Evolutionary conservation across 2,113 vertebrate species (phyloP).

Genomic region (Rhineura floridana): DNA sequence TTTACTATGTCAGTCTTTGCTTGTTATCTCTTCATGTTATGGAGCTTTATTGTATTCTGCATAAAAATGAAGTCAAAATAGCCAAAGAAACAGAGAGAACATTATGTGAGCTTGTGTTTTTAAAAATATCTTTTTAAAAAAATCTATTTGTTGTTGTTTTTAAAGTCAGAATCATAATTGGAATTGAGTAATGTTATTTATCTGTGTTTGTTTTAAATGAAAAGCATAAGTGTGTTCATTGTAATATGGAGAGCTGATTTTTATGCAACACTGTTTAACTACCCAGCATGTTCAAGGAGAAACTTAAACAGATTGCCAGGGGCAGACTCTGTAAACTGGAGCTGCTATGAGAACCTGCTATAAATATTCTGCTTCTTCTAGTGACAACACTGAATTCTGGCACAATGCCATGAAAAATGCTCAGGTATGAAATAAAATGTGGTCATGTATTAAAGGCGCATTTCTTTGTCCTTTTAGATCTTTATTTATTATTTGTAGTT

Average conservation of each 20-base stretch:
- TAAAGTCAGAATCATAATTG: neutral
- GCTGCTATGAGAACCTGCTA: slow-evolving; percentile 36
- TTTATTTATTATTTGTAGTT: no score
- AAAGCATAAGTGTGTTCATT: neutral
- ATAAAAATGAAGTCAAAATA: slow-evolving; percentile 48
- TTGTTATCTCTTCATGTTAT: slow-evolving; percentile 45
- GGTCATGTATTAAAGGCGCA: neutral
- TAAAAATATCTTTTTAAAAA: slow-evolving; percentile 25
- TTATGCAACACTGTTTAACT: slow-evolving; percentile 31
- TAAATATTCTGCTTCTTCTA: slow-evolving; percentile 51
- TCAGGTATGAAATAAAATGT: slow-evolving; percentile 34
- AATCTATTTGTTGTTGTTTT: neutral
- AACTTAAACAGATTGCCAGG: slow-evolving; percentile 44
- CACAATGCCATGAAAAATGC: neutral
- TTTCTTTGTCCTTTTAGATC: slow-evolving; percentile 38
- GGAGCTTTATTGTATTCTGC: slow-evolving; percentile 29
- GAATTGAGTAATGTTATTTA: neutral
- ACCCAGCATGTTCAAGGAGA: slow-evolving; percentile 42
- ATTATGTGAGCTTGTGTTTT: neutral
- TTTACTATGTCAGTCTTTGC: slow-evolving; percentile 44
- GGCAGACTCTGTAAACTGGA: slow-evolving; percentile 33
- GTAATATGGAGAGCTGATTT: slow-evolving; percentile 28
- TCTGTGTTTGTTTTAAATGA: slow-evolving; percentile 6
- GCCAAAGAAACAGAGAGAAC: slow-evolving; percentile 38
- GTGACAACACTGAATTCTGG: slow-evolving; percentile 44